phyloP scores from a whole-genome alignment of 2,888 invertebrate species.

The Ormyrus thymus region DNA sequence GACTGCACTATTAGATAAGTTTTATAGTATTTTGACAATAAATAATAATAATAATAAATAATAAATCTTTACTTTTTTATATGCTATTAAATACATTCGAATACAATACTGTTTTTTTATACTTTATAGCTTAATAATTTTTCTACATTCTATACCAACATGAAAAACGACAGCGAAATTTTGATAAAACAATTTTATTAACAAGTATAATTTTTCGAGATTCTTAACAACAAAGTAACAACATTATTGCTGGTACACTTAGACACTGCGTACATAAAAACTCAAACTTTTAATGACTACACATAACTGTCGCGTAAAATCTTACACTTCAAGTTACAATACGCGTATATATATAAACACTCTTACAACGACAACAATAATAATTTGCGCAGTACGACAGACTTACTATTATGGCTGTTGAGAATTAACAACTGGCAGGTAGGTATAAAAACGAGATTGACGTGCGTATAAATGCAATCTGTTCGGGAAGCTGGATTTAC shows the following conservation, averaged over 20 bases:
- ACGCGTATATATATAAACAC: neutral
- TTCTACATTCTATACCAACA: no score
- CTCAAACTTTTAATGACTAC: neutral
- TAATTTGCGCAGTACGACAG: slow-evolving; percentile 3
- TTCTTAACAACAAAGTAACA: slow-evolving; percentile 40
- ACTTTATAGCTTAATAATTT: neutral
- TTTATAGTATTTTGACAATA: no score
- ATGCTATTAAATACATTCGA: neutral
- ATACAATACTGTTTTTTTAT: neutral
- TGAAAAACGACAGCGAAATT: neutral
- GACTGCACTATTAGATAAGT: no score
- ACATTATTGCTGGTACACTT: neutral
- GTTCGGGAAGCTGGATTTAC: neutral
- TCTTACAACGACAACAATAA: slow-evolving; percentile 2
- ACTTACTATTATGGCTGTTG: slow-evolving; percentile 19
- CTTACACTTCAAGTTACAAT: no score
- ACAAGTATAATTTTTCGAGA: slow-evolving; percentile 30
- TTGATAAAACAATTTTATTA: slow-evolving; percentile 22
- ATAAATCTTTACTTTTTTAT: neutral
- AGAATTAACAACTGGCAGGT: neutral
- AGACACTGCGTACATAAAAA: neutral
- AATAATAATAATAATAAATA: no score
- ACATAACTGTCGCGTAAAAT: neutral
- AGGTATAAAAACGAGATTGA: slow-evolving; percentile 1
- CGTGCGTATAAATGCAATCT: slow-evolving; percentile 4